phyloP scores from a whole-genome alignment of 2,888 invertebrate genomes.

The Colostygia pectinataria region DNA sequence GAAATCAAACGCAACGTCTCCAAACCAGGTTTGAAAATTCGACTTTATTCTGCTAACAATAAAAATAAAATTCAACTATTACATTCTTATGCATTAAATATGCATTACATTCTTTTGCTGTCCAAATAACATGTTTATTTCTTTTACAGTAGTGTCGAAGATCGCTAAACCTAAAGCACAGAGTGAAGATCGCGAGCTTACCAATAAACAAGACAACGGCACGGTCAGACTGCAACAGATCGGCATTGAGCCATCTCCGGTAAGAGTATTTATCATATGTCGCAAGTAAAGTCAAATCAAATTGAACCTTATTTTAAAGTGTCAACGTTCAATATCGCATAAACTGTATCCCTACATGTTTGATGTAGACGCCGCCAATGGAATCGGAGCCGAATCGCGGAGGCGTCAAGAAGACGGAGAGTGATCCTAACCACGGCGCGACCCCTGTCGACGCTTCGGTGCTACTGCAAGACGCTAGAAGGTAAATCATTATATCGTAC shows the following conservation, averaged over 20 bases:
- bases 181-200: constrained; percentile 76
- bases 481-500: constrained; percentile 44
- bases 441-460: constrained; percentile 72
- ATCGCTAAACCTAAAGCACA: constrained; percentile 77
- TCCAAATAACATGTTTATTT: constrained; percentile 6
- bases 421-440: constrained; percentile 80
- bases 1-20: constrained; percentile 69
- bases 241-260: constrained; percentile 76
- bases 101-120: not conserved
- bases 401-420: constrained; percentile 78
- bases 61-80: not conserved
- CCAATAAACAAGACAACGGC: constrained; percentile 59
- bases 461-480: constrained; percentile 82
- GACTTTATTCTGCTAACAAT: constrained; percentile 2
- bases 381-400: constrained; percentile 52
- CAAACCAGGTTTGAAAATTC: constrained; percentile 59
- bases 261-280: constrained; percentile 38
- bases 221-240: constrained; percentile 77
- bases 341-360: constrained; percentile 4
- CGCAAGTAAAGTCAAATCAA: not conserved
- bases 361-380: constrained; percentile 39
- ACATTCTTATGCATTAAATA: not conserved
- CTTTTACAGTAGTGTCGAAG: constrained; percentile 65
- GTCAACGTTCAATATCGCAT: not conserved
- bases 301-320: not conserved